Conservation (phyloP, 2,113 vertebrate species). For the Gorsachius goisagi region DNA sequence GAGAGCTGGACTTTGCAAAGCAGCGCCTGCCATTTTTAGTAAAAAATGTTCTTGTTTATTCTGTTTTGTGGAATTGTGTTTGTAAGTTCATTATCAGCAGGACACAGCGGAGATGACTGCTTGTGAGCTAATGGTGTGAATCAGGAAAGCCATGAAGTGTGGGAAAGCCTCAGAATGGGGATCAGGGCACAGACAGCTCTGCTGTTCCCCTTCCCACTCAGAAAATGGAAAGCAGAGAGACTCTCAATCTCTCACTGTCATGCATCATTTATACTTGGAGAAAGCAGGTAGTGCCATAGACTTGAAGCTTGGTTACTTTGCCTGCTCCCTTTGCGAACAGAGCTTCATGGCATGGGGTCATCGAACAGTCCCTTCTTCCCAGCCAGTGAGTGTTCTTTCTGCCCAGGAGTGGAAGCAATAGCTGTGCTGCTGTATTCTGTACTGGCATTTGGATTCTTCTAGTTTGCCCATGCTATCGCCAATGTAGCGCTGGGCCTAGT, state of each 20-base stretch:
- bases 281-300: not conserved
- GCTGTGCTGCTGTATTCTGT: not conserved
- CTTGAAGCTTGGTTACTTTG: not conserved
- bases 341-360: not conserved
- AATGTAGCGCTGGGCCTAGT: rapidly evolving
- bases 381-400: not conserved
- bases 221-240: not conserved
- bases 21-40: not conserved
- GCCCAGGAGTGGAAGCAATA: not conserved
- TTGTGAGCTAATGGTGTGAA: not conserved
- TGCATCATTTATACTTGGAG: not conserved
- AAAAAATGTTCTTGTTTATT: not conserved
- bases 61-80: not conserved
- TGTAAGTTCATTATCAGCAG: not conserved
- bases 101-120: not conserved
- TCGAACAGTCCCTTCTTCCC: not conserved
- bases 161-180: not conserved
- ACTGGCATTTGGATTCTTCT: not conserved
- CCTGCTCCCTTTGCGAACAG: not conserved
- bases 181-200: not conserved
- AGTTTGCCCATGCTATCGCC: not conserved
- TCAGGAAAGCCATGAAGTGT: not conserved
- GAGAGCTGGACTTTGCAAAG: not conserved
- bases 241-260: not conserved
- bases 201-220: not conserved